Evolutionary conservation across 2,797 vertebrate species (phyloP).

Genomic region (Saxicola maurus): DNA sequence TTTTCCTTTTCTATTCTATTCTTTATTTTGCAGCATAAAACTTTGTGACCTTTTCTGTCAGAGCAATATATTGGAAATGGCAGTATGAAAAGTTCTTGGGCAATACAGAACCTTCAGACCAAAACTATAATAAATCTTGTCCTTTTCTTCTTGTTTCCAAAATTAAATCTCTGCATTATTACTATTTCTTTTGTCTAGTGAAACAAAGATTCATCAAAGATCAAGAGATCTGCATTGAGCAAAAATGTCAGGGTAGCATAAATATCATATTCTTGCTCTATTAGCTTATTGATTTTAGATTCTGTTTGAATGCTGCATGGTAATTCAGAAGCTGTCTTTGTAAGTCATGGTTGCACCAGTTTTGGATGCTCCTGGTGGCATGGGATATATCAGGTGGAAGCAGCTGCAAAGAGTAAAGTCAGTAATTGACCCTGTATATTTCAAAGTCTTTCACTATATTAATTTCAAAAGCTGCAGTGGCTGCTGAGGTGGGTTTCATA

Average conservation of each 20-base stretch:
- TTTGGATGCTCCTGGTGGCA: background rate
- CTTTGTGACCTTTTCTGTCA: slow-evolving; percentile 50
- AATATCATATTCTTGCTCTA: background rate
- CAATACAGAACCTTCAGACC: background rate
- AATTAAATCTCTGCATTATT: background rate
- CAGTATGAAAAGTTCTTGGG: slow-evolving; percentile 11
- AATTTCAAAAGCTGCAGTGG: background rate
- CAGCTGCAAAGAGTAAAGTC: background rate
- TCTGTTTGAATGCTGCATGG: background rate
- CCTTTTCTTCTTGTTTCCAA: background rate
- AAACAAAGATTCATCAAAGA: background rate
- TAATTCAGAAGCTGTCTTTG: background rate
- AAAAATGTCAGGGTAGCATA: background rate
- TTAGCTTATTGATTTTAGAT: background rate
- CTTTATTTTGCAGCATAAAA: slow-evolving; percentile 40
- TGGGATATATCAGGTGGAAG: background rate
- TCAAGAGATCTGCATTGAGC: background rate
- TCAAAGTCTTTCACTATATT: background rate
- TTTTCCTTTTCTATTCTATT: slow-evolving; percentile 22
- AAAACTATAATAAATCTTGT: background rate
- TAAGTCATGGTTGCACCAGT: background rate
- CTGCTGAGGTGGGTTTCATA: background rate
- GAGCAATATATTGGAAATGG: slow-evolving; percentile 9
- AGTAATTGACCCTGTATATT: background rate
- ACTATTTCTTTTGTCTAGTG: background rate